phyloP scores from a whole-genome alignment of 2,797 vertebrate species.

The Urocyon cinereoargenteus region DNA sequence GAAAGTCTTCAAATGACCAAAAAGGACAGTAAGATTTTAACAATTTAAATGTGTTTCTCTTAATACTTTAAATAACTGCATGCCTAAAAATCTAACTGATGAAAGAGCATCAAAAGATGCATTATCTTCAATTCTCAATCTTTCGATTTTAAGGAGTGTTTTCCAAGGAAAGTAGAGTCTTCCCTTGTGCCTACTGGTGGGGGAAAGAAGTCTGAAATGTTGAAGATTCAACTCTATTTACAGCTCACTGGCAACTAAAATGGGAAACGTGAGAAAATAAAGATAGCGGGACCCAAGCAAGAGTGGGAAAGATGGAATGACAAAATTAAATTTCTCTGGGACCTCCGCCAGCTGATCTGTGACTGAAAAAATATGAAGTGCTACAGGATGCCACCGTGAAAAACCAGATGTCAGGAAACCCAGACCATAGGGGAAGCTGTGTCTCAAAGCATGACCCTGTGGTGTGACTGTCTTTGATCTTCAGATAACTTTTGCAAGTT shows the following conservation, averaged over 20 bases:
- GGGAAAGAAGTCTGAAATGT: conserved; percentile 31
- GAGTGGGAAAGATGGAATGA: conserved; percentile 65
- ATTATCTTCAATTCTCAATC: conserved; percentile 24
- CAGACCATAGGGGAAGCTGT: conserved; percentile 61
- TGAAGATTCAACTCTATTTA: conserved; percentile 66
- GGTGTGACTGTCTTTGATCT: conserved; percentile 47
- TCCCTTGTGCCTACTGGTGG: background rate
- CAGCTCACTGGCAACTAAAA: conserved; percentile 61
- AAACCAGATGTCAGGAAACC: conserved; percentile 74
- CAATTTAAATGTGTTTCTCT: conserved; percentile 34
- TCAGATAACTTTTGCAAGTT: conserved; percentile 56
- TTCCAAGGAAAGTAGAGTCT: conserved; percentile 58
- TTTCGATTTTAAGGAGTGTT: conserved; percentile 52
- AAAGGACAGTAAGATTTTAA: conserved; percentile 31
- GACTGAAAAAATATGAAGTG: conserved; percentile 51
- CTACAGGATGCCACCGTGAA: conserved; percentile 68
- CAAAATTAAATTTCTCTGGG: conserved; percentile 79
- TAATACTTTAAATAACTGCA: conserved; percentile 1
- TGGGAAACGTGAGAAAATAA: conserved; percentile 70
- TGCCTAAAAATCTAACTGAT: conserved; percentile 24
- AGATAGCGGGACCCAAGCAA: conserved; percentile 59
- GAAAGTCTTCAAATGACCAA: conserved; percentile 14
- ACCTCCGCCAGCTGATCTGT: conserved; percentile 74
- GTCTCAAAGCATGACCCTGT: background rate
- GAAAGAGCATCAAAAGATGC: conserved; percentile 25